Percentiles rank a stretch among this genome's conserved stretches.
Evolutionary conservation across 2,888 invertebrate species (phyloP).

Genomic region (Protonemura montana): DNA sequence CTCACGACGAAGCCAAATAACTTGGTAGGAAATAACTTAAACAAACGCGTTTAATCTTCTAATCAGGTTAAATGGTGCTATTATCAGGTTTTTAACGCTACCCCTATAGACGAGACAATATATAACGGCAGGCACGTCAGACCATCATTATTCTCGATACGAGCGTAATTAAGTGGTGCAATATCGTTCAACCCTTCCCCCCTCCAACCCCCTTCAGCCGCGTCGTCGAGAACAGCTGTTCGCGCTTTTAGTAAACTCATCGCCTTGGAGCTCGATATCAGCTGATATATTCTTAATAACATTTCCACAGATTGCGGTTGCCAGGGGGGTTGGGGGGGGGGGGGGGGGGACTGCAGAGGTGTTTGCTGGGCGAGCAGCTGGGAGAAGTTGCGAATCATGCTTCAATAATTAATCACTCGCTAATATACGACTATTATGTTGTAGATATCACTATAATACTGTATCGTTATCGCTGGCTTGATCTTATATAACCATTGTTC

Average conservation of each 20-base stretch:
- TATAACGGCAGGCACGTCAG: not conserved
- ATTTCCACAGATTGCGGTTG: not conserved
- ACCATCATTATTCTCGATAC: slow-evolving; percentile 32
- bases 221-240: not conserved
- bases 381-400: slow-evolving; percentile 16
- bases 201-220: not conserved
- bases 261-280: not conserved
- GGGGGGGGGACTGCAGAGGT: no score
- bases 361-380: not conserved
- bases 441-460: not conserved
- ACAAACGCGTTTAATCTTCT: slow-evolving; percentile 22
- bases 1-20: not conserved
- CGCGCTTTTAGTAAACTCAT: slow-evolving; percentile 12
- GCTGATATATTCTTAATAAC: slow-evolving; percentile 25
- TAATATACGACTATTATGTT: not conserved
- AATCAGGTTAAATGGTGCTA: slow-evolving; percentile 21
- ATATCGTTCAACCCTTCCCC: slow-evolving; percentile 29
- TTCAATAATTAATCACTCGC: slow-evolving; percentile 24
- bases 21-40: not conserved
- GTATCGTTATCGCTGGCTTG: not conserved
- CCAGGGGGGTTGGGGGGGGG: no score
- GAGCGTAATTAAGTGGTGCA: slow-evolving; percentile 18
- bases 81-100: slow-evolving; percentile 31
- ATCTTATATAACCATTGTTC: not conserved
- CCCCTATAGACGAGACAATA: not conserved